Base-by-base conservation (phyloP, 2,797 vertebrate genomes). In the Platalea minor region DNA sequence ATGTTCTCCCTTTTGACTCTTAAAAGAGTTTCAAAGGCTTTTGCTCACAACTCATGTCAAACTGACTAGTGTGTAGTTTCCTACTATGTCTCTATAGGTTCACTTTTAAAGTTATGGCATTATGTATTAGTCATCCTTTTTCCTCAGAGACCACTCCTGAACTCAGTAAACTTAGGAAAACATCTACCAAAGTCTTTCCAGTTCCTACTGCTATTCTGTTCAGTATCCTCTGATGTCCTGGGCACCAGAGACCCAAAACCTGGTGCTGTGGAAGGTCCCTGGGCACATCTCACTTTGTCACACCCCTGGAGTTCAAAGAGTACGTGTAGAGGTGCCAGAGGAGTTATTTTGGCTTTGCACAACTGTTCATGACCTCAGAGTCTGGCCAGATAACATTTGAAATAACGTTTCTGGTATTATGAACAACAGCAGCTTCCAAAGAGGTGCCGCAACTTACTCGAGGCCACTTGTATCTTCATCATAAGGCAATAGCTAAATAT, bases 31-130 rank as follows among this genome's bases (percentile, higher is more conserved):
- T 98, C 97, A 98, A 98, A 97, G 94, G 51, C 74, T 90, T 95
- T 97, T 77, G 78, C 95, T 96, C 96, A 93, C 97, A 98, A 97
- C 88, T 98, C 97, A 97, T 97, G 96, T 98, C 97, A 97, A 96
- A 93, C 76, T 87, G 95, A 88, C 82, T 75, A 50, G 95, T 83
- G 74, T 91, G 79, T 75, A 86, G 92, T 96, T 97, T 98, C 95
- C 97, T 97, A 89, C 86, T 85, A 59, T 67, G 96, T 97, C 97
- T 96, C 96, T 70, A 46, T 59, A 94, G 92, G 53, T 93, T 95
- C 88, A 72, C 91, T 80, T 95, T 97, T 89, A 96, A 97, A 97
- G 86, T 92, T 89, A 53, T 69, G 73, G 77, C 83, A 93, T 96
- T 96, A 93, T 45, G 26, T 92, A 95, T 95, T 89, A 91, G 91